These are phyloP conservation scores for Tetramorium alpestre DNA, from an alignment of 1,140 invertebrate genomes.

Conservation along the genomic window DNA sequence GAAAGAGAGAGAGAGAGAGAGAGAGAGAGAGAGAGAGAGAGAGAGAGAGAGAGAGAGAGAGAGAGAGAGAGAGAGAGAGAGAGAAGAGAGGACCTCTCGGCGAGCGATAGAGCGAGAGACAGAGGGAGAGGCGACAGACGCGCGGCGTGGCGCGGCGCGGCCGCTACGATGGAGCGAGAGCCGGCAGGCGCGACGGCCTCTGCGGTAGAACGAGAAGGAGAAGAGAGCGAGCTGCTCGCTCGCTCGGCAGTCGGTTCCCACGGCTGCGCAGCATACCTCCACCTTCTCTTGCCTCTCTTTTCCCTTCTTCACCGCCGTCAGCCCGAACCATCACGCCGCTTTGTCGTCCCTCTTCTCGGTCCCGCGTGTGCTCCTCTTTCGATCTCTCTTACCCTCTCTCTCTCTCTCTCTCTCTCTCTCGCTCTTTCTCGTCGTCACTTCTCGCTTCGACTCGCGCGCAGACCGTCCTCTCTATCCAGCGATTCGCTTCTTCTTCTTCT, in stretches of 20 bases:
- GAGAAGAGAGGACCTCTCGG: constrained; percentile 26
- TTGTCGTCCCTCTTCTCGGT: constrained; percentile 47
- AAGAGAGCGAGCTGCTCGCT: constrained; percentile 36
- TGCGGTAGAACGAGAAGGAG: constrained; percentile 15
- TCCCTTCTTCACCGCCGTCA: constrained; percentile 54
- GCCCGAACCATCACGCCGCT: background rate
- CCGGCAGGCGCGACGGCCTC: background rate
- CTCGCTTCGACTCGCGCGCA: constrained; percentile 15
- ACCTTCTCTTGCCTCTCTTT: constrained; percentile 73
- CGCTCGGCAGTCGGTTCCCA: constrained; percentile 78
- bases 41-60: background rate
- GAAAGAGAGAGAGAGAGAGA: background rate
- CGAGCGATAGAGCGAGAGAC: constrained; percentile 30
- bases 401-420: background rate
- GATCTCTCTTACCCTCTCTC: constrained; percentile 13
- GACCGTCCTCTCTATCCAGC: constrained; percentile 35
- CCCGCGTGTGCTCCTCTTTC: constrained; percentile 62
- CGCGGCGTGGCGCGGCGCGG: background rate
- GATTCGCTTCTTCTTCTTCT: constrained; percentile 10
- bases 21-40: background rate
- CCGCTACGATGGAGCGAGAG: constrained; percentile 31
- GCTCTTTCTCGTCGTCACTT: background rate
- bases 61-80: background rate
- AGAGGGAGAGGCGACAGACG: constrained; percentile 47
- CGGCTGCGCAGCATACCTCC: constrained; percentile 79